Conservation (phyloP, 1,140 invertebrate species). For the Lordiphosa collinella region DNA sequence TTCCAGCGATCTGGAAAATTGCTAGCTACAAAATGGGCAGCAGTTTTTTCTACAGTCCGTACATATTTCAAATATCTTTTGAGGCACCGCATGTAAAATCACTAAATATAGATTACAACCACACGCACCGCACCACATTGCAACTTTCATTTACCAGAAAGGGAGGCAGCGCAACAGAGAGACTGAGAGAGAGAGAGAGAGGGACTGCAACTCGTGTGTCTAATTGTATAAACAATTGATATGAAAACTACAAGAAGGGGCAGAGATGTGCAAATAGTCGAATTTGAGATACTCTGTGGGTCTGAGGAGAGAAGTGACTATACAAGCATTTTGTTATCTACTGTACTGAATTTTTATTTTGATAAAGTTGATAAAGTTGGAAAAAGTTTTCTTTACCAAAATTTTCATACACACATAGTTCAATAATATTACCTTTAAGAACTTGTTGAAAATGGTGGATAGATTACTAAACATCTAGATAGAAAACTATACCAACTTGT, state of each 20-base stretch:
- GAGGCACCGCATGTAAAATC: slow-evolving; percentile 74
- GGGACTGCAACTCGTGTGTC: slow-evolving; percentile 39
- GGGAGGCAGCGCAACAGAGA: slow-evolving; percentile 11
- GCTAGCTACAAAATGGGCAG: slow-evolving; percentile 60
- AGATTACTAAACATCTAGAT: too few species aligned
- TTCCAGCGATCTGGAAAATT: slow-evolving; percentile 64
- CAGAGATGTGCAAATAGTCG: background rate
- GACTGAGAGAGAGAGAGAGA: background rate
- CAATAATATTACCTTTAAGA: too few species aligned
- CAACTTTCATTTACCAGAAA: slow-evolving; percentile 64
- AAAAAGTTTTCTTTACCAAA: too few species aligned
- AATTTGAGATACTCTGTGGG: slow-evolving; percentile 7
- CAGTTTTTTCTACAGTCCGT: background rate
- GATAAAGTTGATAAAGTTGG: too few species aligned
- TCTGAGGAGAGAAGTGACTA: too few species aligned
- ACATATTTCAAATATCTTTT: slow-evolving; percentile 71
- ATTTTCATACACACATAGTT: too few species aligned
- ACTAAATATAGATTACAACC: slow-evolving; percentile 78
- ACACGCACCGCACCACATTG: slow-evolving; percentile 59
- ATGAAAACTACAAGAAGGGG: slow-evolving; percentile 31
- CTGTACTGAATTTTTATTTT: too few species aligned
- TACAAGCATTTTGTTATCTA: too few species aligned
- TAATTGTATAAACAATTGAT: slow-evolving; percentile 72
- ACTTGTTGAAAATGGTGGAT: too few species aligned
- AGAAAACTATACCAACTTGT: too few species aligned